Base-by-base conservation (phyloP, 2,113 vertebrate genomes). In the Sialia sialis region DNA sequence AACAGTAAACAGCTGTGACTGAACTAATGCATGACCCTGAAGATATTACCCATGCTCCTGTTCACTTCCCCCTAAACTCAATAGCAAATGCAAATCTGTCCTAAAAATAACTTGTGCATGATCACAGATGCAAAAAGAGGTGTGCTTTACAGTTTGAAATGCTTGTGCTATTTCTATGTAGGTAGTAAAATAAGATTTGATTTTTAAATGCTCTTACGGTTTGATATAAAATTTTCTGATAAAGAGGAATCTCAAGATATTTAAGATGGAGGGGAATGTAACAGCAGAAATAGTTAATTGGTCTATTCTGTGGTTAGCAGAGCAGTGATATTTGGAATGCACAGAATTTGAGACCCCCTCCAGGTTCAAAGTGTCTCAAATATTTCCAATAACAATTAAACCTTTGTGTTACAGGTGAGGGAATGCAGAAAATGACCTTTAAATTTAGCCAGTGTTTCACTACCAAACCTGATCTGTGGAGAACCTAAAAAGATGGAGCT, bases 1-100 rank as follows among this genome's bases (percentile, higher is more conserved):
- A 84, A 19, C 9, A 82, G 44, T 27, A 56, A 78, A 38, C 2
- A 81, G 19, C 2, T 67, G 44, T 44, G n/a, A 49, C 1, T 56
- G 83, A 88, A 51, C 30, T 30, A 51, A 26, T 10, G 6, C 34
- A 36, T 14, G 6, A 56, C 16, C 39, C 51, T 58, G 43, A 66
- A 80, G 34, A 27, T n/a, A 46, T 0, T 6, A n/a, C 10, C 21
- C 54, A 23, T 0, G 0, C 4, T 51, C 39, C 10, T 34, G 75
- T 68, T 72, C 87, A 62, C 21, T 46, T 63, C 69, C 54, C 34
- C 23, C 54, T 77, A 13, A 87, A 49, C 66, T 79, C 81, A 87
- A 78, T 44, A 19, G 21, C 8, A 84, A 73, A 69, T 15, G 36
- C 41, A 52, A 81, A 70, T 20, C 32, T 38, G 17, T 34, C 62